Evolutionary conservation across 2,888 invertebrate genomes (phyloP).

Genomic region (Sicus ferrugineus): DNA sequence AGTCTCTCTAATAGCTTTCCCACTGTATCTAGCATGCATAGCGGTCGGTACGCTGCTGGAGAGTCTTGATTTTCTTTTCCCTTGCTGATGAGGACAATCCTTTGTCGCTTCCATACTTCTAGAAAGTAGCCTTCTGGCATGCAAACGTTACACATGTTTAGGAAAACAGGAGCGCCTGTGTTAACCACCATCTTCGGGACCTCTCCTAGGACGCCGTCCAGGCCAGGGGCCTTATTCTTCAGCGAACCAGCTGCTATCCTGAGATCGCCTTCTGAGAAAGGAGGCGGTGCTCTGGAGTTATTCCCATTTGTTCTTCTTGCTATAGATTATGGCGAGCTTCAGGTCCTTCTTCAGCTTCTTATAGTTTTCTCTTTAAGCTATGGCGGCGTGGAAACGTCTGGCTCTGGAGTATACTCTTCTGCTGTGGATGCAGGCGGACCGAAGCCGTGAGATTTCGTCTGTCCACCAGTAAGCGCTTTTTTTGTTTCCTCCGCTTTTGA

Average conservation of each 20-base stretch:
- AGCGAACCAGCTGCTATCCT: not conserved
- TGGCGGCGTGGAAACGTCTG: not conserved
- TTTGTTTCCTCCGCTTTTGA: not conserved
- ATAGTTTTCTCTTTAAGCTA: not conserved
- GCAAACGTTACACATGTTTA: slow-evolving; percentile 30
- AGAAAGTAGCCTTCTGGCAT: slow-evolving; percentile 22
- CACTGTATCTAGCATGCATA: slow-evolving; percentile 22
- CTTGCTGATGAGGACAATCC: slow-evolving; percentile 29
- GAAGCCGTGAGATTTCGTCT: not conserved
- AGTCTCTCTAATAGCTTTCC: slow-evolving; percentile 34
- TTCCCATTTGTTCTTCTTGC: slow-evolving; percentile 9
- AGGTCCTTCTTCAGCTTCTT: not conserved
- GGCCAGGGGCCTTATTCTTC: slow-evolving; percentile 26
- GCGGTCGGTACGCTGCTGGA: slow-evolving; percentile 32
- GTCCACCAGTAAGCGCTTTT: slow-evolving; percentile 11
- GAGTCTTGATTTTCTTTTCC: slow-evolving; percentile 27
- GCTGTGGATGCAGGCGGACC: not conserved
- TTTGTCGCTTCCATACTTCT: slow-evolving; percentile 30
- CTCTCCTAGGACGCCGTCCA: slow-evolving; percentile 33
- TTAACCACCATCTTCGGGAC: slow-evolving; percentile 21
- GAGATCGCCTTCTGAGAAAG: slow-evolving; percentile 1
- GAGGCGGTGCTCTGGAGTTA: not conserved
- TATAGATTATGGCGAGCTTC: not conserved
- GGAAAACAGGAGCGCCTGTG: slow-evolving; percentile 24
- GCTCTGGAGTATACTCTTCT: not conserved